A percentile compares a stretch with the other conserved stretches of the same genome.
Evolutionary conservation across 2,113 vertebrate genomes (phyloP).

Genomic region (Lipophrys pholis): DNA sequence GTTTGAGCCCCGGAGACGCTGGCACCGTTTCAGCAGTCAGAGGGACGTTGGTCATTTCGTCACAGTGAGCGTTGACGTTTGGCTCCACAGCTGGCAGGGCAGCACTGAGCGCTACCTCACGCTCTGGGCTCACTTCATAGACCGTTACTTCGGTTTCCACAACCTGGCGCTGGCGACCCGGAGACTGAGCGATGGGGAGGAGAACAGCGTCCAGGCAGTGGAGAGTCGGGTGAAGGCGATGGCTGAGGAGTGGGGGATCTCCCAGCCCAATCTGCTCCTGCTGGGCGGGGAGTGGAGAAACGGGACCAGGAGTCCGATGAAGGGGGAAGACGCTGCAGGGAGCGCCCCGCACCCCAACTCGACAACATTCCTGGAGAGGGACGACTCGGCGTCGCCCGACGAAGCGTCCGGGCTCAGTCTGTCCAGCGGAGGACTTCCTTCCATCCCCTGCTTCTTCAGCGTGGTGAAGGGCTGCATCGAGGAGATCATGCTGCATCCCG

Average conservation of each 20-base stretch:
- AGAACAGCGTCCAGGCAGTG: constrained; percentile 39
- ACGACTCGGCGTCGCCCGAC: constrained; percentile 45
- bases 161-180: constrained; percentile 75
- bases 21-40: background rate
- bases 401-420: constrained; percentile 22
- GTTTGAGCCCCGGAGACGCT: constrained; percentile 26
- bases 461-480: constrained; percentile 76
- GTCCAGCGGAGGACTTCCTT: constrained; percentile 33
- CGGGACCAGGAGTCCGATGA: constrained; percentile 9
- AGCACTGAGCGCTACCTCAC: constrained; percentile 72
- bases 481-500: constrained; percentile 70
- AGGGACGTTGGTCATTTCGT: constrained; percentile 55
- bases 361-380: constrained; percentile 65
- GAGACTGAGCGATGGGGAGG: constrained; percentile 41
- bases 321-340: constrained; percentile 34
- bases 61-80: constrained; percentile 78
- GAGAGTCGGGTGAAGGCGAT: constrained; percentile 67
- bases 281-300: constrained; percentile 62
- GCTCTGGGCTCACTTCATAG: constrained; percentile 79
- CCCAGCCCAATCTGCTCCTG: constrained; percentile 60
- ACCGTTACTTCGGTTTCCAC: constrained; percentile 68
- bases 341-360: constrained; percentile 62
- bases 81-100: constrained; percentile 75
- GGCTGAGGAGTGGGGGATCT: constrained; percentile 80
- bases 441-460: constrained; percentile 78